These are phyloP conservation scores for Tragelaphus scriptus DNA, from an alignment of 2,113 vertebrate species.

Conservation along the genomic window DNA sequence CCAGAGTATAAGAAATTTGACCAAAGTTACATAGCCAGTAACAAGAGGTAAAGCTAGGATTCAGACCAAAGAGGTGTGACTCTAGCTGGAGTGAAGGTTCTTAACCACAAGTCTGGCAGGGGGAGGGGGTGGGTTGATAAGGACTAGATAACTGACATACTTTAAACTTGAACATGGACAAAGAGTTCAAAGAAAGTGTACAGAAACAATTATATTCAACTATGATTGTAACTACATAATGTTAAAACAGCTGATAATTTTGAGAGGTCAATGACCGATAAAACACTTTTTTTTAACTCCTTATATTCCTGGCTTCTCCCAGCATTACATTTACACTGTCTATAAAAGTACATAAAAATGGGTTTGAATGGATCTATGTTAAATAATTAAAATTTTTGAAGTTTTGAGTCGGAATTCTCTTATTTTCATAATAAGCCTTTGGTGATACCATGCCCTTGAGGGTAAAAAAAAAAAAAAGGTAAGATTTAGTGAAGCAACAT, in stretches of 20 bases:
- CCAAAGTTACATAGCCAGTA: neutral
- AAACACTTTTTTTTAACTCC: neutral
- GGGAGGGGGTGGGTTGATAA: neutral
- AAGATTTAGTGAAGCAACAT: neutral
- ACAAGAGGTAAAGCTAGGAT: neutral
- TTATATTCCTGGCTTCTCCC: neutral
- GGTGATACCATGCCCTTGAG: neutral
- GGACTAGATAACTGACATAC: neutral
- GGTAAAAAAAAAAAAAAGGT: neutral
- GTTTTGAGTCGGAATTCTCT: neutral
- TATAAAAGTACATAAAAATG: neutral
- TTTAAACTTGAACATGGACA: neutral
- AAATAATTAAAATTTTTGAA: neutral
- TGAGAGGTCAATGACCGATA: neutral
- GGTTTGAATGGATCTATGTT: neutral
- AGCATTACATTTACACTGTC: neutral
- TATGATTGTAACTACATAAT: neutral
- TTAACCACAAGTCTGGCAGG: accelerated
- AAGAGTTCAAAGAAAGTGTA: neutral
- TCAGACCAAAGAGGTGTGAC: neutral
- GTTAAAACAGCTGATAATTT: neutral
- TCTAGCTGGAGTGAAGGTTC: neutral
- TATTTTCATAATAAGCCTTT: neutral
- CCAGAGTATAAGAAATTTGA: neutral
- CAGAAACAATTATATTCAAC: neutral